Evolutionary conservation across 2,888 invertebrate genomes (phyloP).

Genomic region (Diarsia brunnea): DNA sequence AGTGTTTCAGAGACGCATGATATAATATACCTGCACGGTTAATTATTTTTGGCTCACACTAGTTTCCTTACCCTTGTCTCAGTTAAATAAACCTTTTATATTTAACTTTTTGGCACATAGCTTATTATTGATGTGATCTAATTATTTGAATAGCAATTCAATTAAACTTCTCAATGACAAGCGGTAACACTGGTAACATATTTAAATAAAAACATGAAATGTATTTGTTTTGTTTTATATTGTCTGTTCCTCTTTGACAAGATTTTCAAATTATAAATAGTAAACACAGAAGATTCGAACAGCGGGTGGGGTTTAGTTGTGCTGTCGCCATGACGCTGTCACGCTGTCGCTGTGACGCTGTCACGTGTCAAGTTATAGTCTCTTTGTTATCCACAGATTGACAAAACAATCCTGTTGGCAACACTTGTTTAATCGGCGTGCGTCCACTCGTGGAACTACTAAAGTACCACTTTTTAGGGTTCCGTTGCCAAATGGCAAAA

Average conservation of each 20-base stretch:
- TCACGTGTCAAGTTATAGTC: not conserved
- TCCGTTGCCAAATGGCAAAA: not conserved
- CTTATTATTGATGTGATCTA: not conserved
- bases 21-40: conserved; percentile 31
- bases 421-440: too few species aligned
- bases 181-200: not conserved
- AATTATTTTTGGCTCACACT: conserved; percentile 51
- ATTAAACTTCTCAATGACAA: conserved; percentile 9
- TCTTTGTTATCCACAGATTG: not conserved
- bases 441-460: too few species aligned
- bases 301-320: not conserved
- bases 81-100: conserved; percentile 1
- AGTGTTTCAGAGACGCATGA: conserved; percentile 18
- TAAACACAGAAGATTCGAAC: conserved; percentile 11
- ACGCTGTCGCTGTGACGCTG: not conserved
- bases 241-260: conserved; percentile 4
- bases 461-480: not conserved
- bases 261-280: conserved; percentile 1
- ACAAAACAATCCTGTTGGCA: not conserved
- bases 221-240: not conserved
- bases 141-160: not conserved
- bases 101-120: conserved; percentile 44
- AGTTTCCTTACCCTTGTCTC: conserved; percentile 48
- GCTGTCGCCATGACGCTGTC: not conserved
- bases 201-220: not conserved